Conservation (phyloP, 53 echinoderm and acorn worm species). For the Echinarachnius parma region DNA sequence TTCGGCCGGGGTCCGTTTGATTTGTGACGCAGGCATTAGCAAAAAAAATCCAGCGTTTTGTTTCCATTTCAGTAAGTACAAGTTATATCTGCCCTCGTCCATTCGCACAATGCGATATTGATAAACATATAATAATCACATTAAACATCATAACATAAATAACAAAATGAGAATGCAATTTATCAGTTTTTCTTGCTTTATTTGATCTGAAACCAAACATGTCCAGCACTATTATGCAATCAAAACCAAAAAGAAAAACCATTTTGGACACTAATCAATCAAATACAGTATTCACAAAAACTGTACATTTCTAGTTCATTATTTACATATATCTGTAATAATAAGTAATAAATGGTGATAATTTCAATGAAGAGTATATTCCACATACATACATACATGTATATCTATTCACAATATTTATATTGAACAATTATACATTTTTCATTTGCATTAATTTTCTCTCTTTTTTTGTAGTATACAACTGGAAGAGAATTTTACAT, state of each 20-base stretch:
- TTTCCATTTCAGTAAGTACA: too few relatives aligned
- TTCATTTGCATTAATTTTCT: conserved; percentile 9
- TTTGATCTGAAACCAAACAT: conserved; percentile 20
- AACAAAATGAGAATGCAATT: too few relatives aligned
- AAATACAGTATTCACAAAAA: conserved; percentile 36
- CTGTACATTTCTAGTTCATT: conserved; percentile 37
- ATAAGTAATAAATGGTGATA: not conserved
- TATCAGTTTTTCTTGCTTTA: conserved; percentile 33
- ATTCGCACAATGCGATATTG: too few relatives aligned
- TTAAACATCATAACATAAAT: too few relatives aligned
- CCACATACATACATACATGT: not conserved
- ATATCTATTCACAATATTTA: conserved; percentile 13
- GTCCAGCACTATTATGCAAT: conserved; percentile 19
- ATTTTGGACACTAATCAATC: conserved; percentile 17
- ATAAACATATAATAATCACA: too few relatives aligned
- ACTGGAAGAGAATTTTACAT: conserved; percentile 35
- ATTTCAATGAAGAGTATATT: conserved; percentile 1
- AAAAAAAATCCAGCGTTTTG: too few relatives aligned
- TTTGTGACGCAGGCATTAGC: too few relatives aligned
- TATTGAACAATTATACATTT: not conserved
- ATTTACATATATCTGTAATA: conserved; percentile 25
- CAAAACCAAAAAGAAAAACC: conserved; percentile 7
- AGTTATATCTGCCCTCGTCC: too few relatives aligned
- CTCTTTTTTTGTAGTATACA: not conserved
- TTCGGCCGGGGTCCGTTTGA: too few relatives aligned